phyloP scores from a whole-genome alignment of 1,140 invertebrate genomes.

The Habropoda laboriosa region DNA sequence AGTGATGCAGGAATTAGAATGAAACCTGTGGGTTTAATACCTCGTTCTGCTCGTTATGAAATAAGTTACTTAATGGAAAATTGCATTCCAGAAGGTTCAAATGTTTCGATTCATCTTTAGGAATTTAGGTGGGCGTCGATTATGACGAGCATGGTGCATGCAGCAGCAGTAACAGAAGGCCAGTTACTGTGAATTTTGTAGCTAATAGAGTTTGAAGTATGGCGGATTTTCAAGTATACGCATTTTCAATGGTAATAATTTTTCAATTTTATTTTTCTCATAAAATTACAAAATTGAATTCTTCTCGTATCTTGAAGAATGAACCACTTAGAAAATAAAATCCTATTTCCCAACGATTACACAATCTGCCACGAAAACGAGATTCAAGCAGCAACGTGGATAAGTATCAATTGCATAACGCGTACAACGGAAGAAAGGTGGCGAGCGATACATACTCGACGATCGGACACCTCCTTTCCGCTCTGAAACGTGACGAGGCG shows the following conservation, averaged over 20 bases:
- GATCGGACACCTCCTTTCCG: conserved; percentile 6
- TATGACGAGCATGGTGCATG: background rate
- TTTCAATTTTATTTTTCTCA: too few relatives aligned
- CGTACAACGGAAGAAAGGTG: conserved; percentile 3
- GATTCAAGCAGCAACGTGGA: background rate
- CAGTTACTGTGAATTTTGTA: background rate
- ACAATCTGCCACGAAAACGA: background rate
- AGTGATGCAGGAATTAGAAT: background rate
- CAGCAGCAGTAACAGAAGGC: background rate
- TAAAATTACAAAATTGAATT: too few relatives aligned
- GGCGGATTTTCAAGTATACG: background rate
- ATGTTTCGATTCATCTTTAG: background rate
- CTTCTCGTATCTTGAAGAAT: too few relatives aligned
- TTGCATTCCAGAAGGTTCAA: conserved; percentile 19
- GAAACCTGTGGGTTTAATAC: background rate
- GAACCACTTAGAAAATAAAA: too few relatives aligned
- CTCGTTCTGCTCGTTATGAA: background rate
- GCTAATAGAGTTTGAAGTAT: background rate
- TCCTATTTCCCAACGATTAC: background rate
- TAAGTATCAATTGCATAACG: conserved; percentile 2
- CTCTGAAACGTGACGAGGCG: conserved; percentile 16
- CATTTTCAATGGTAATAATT: background rate
- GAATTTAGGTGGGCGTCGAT: conserved; percentile 18
- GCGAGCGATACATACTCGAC: conserved; percentile 2
- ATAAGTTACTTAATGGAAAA: background rate